These are phyloP conservation scores for Trichopoda pennipes DNA, from an alignment of 2,888 invertebrate genomes.

Conservation along the genomic window DNA sequence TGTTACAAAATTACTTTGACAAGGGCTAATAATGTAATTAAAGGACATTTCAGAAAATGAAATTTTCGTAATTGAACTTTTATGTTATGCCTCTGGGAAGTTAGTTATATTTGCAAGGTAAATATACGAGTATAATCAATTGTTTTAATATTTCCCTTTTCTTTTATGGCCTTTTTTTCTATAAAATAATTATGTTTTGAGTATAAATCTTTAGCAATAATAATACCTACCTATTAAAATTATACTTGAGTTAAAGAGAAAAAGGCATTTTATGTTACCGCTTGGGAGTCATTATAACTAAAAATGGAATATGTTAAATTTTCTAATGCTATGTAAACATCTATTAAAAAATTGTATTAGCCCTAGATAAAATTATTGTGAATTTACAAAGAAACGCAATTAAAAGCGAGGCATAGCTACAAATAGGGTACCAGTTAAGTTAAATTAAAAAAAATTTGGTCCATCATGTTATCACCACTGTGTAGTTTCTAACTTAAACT, in stretches of 20 bases:
- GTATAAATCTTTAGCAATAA: background rate
- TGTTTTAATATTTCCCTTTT: background rate
- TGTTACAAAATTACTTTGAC: slow-evolving; percentile 50
- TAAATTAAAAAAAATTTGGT: too few species aligned
- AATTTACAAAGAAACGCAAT: too few species aligned
- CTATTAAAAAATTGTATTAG: too few species aligned
- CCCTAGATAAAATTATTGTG: too few species aligned
- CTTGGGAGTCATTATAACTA: slow-evolving; percentile 26
- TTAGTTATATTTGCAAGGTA: slow-evolving; percentile 16
- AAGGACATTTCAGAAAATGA: slow-evolving; percentile 55
- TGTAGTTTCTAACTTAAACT: too few species aligned
- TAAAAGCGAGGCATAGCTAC: too few species aligned
- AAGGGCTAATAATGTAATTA: slow-evolving; percentile 60
- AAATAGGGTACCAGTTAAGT: too few species aligned
- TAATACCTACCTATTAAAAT: background rate
- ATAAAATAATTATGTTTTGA: slow-evolving; percentile 3
- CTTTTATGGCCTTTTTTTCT: background rate
- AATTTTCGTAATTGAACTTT: slow-evolving; percentile 60
- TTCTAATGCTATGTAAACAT: too few species aligned
- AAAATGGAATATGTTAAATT: too few species aligned
- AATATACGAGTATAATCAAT: background rate
- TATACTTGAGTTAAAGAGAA: background rate
- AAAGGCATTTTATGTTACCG: slow-evolving; percentile 13
- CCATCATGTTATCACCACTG: too few species aligned
- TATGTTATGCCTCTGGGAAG: slow-evolving; percentile 51